Conservation (phyloP, 2,113 vertebrate species). For the Ceyx margarethae region DNA sequence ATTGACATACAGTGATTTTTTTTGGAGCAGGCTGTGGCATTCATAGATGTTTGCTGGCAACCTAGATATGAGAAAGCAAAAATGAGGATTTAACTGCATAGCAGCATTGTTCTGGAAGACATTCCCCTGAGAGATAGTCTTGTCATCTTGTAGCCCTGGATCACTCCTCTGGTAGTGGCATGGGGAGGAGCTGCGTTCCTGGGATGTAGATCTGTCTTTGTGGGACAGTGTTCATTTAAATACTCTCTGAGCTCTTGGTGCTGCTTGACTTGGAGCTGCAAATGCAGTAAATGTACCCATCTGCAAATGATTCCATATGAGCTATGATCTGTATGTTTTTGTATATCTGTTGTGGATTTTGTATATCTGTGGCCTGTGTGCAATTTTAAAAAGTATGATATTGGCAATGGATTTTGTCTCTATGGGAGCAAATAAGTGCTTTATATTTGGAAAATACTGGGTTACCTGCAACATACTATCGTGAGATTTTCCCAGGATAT, state of each 20-base stretch:
- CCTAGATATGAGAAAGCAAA: background rate
- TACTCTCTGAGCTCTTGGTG: background rate
- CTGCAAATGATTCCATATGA: background rate
- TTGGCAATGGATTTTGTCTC: background rate
- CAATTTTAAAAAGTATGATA: background rate
- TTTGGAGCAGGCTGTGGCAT: background rate
- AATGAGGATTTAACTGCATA: background rate
- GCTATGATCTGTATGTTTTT: background rate
- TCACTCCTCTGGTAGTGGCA: fast-evolving
- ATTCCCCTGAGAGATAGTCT: background rate
- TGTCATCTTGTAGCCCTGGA: background rate
- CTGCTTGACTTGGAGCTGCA: background rate
- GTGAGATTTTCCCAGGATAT: background rate
- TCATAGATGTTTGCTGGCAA: conserved; percentile 13
- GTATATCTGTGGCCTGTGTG: background rate
- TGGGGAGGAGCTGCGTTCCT: background rate
- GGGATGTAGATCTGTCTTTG: background rate
- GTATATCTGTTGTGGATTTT: background rate
- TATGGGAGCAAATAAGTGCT: background rate
- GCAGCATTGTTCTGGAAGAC: background rate
- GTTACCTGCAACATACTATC: background rate
- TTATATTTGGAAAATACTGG: background rate
- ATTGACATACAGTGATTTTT: conserved; percentile 14
- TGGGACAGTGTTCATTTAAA: background rate
- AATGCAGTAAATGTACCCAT: fast-evolving